Evolutionary conservation across 2,888 invertebrate species (phyloP).

Genomic region (Cyclophora punctaria): DNA sequence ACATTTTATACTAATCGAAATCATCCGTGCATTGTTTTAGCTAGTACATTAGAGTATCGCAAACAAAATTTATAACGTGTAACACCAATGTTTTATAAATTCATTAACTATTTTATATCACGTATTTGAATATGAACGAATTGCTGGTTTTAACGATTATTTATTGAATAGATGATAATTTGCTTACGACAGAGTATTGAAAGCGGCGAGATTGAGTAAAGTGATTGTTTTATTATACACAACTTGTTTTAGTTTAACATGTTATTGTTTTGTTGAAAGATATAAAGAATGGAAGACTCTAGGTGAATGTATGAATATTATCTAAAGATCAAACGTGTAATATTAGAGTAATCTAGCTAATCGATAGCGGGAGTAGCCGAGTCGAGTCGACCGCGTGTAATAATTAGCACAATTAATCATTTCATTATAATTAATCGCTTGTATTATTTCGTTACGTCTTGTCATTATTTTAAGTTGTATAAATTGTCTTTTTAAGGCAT

Average conservation of each 20-base stretch:
- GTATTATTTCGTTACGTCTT: slow-evolving; percentile 68
- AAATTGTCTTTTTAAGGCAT: slow-evolving; percentile 70
- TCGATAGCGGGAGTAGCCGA: slow-evolving; percentile 29
- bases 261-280: slow-evolving; percentile 12
- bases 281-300: slow-evolving; percentile 17
- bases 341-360: slow-evolving; percentile 39
- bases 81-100: slow-evolving; percentile 46
- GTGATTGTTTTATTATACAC: no score
- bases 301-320: slow-evolving; percentile 16
- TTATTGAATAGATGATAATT: no score
- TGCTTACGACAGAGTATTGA: not conserved
- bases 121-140: slow-evolving; percentile 2
- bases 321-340: slow-evolving; percentile 26
- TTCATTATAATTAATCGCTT: slow-evolving; percentile 46
- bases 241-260: no score
- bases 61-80: slow-evolving; percentile 26
- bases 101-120: slow-evolving; percentile 25
- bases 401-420: slow-evolving; percentile 65
- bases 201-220: not conserved
- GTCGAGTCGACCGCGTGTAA: slow-evolving; percentile 44
- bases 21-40: slow-evolving; percentile 44
- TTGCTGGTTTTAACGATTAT: not conserved
- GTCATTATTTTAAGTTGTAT: slow-evolving; percentile 75
- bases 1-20: slow-evolving; percentile 47
- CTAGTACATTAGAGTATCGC: slow-evolving; percentile 28